Conservation (phyloP, 1,140 invertebrate species). For the Papilio polyxenes region DNA sequence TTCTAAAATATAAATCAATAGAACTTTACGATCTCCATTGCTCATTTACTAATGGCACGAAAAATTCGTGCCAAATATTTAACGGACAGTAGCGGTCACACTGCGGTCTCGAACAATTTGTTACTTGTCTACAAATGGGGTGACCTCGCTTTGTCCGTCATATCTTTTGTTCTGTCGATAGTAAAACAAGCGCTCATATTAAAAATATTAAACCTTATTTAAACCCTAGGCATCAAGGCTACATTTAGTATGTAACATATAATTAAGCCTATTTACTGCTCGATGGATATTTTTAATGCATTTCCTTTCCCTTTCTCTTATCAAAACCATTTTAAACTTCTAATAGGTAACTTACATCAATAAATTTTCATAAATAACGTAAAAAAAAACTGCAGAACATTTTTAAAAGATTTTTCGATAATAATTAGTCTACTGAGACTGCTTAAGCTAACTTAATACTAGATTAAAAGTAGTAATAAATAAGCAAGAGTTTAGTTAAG, state of each 20-base stretch:
- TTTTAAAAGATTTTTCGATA: background rate
- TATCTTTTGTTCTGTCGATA: background rate
- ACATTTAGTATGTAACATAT: too few relatives aligned
- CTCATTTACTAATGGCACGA: background rate
- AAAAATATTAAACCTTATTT: background rate
- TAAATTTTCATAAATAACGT: too few relatives aligned
- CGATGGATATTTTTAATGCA: too few relatives aligned
- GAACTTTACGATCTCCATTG: background rate
- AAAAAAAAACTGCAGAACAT: background rate
- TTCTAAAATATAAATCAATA: background rate
- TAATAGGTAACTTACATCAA: too few relatives aligned
- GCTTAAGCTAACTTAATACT: background rate
- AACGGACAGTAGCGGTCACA: slow-evolving; percentile 11
- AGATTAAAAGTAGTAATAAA: slow-evolving; percentile 16
- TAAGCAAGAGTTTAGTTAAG: slow-evolving; percentile 15
- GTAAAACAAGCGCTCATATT: background rate
- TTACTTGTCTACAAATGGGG: slow-evolving; percentile 16
- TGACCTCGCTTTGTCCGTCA: slow-evolving; percentile 4
- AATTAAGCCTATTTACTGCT: too few relatives aligned
- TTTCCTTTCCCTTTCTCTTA: too few relatives aligned
- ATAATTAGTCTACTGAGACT: background rate
- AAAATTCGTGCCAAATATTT: slow-evolving; percentile 12
- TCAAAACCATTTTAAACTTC: too few relatives aligned
- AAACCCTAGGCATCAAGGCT: background rate
- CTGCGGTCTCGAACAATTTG: slow-evolving; percentile 16